Base-by-base conservation (phyloP, 2,113 vertebrate species). In the Sinocyclocheilus anophthalmus region DNA sequence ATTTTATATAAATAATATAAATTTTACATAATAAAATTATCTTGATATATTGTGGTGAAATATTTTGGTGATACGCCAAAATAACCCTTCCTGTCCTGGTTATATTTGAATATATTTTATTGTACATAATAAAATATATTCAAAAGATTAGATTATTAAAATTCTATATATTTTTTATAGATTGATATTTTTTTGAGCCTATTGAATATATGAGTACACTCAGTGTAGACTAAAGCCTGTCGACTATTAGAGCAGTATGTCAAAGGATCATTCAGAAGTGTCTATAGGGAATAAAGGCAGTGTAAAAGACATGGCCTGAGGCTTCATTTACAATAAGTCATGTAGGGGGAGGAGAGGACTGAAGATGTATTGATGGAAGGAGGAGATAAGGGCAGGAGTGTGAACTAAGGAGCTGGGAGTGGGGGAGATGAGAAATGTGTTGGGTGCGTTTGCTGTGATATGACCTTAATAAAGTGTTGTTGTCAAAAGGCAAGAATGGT, bases 311-410 rank as follows among this genome's bases (percentile, higher is more conserved):
- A 11, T 65, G 9, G 59, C 73, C 76, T 57, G 30, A 53, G 76
- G 84, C 76, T 85, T 26, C 22, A 39, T 85, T 85, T 69, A 55
- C 57, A 10, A 77, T 48, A 53, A 79, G 75, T 30, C 39, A 14
- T 70, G 81, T 12, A 50, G 45, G 65, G 65, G 63, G 63, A 81
- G 79, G 59, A 65, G 78, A 79, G 42, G 59, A 53, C 55, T 48
- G 13, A 45, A 22, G 22, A 75, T 76, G 81, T 83, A 67, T 77
- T 82, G 73, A 67, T 69, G 61, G 18, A 72, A 24, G 33, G 45
- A 65, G 30, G 70, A 76, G 16, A 61, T 37, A 24, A 57, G 61
- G 53, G 50, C 20, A 42, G 37, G 50, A 13, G 79, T 0, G 24
- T 6, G n/a, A 33, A 30, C 30, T 30, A 30, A 3, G 20, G 61